Evolutionary conservation across 1,140 invertebrate species (phyloP), one percentile per base, ranked within the genome.

Genomic region (Drosophila varians): DNA sequence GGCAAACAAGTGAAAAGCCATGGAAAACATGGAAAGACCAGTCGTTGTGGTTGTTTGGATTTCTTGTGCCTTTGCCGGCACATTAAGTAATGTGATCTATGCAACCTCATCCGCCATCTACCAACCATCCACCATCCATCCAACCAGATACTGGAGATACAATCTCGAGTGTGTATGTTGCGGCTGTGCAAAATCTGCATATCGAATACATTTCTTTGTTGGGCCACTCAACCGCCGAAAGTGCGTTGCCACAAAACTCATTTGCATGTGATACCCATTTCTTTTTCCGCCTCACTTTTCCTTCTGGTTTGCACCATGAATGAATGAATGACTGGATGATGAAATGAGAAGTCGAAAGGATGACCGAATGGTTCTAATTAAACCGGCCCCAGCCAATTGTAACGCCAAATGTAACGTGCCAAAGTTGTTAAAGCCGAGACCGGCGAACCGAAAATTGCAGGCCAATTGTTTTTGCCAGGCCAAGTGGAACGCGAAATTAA

Each of bases 1-100:
- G 58, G 7, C 42, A 38, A 84, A 79, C 80, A 84, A 84, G 76
- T 87, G 80, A 82, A 87, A 84, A 84, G 72, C 76, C 77, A 70
- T 9, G 28, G 64, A 84, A 68, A 84, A 69, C 45, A 56, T 53
- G 60, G 46, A 60, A 72, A 74, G 65, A 76, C 55, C 46, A 57
- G 68, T 72, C 66, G 12, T 23, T 8, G 48, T 43, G 38, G 38
- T 18, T 18, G 14, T 42, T 18, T 16, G 8, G 14, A 5, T 42
- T 18, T 16, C 16, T 9, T 16, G 5, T 61, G 40, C 9, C 45
- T 40, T 58, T 43, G 80, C 74, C 72, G 76, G 65, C 65, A 65
- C 76, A 86, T 84, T 84, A 87, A 78, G 80, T 84, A 84, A 84
- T 87, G 80, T 74, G 82, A 84, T 84, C 80, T 77, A 73, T 75